Base-by-base conservation (phyloP, 1,140 invertebrate species). In the Drosophila nigromelanica region DNA sequence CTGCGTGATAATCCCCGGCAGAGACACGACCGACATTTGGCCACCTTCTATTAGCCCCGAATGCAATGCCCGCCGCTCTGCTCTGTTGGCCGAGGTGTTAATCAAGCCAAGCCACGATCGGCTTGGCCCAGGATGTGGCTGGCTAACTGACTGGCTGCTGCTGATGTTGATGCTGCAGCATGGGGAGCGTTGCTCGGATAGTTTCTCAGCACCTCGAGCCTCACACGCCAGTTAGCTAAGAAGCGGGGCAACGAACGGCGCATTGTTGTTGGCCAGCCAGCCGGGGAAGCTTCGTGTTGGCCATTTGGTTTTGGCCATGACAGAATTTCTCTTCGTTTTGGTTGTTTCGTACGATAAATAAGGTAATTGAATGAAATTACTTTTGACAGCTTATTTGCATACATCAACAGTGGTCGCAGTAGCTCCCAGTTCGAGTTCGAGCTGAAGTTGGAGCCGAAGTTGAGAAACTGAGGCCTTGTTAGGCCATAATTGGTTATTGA, bases 341-440 rank as follows among this genome's bases (percentile, higher is more conserved):
- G 56, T 51, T 58, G 62, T 71, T 69, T 78, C 55, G 55, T 82
- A 79, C 82, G 72, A 76, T 89, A 89, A 89, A 89, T 89, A 89
- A 89, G 83, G 83, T 89, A 89, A 89, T 89, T 89, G 83, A 89
- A 89, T 89, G 85, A 89, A 89, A 89, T 89, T 89, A 89, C 83
- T 89, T 89, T 89, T 89, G 83, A 89, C 83, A 89, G 83, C 83
- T 89, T 89, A 89, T 89, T 89, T 89, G 83, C 83, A 89, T 89
- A 89, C 79, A 89, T 89, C 83, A 89, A 89, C 80, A 83, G 69
- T 75, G 54, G 21, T 59, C 56, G 64, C 59, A 76, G 80, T 63
- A 73, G 73, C 73, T 61, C 45, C 33, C 37, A 30, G 48, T 21
- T 50, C 73, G 42, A 82, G 48, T 50, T 48, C 70, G 50, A 58